phyloP scores from a whole-genome alignment of 1,140 invertebrate genomes.

The Drosophila mojavensis region DNA sequence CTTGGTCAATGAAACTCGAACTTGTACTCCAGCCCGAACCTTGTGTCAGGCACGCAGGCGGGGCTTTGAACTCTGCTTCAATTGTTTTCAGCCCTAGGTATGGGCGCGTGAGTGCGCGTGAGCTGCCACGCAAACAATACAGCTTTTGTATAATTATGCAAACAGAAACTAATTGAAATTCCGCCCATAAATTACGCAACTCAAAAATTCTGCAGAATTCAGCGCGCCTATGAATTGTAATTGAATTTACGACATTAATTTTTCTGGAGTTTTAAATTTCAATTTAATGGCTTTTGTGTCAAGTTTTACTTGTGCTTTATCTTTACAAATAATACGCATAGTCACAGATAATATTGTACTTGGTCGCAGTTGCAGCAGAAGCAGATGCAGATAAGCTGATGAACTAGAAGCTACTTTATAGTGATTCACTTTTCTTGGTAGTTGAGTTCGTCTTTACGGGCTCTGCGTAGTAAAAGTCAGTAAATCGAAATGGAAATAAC shows the following conservation, averaged over 20 bases:
- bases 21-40: conserved; percentile 37
- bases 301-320: too few relatives aligned
- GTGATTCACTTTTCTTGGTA: too few relatives aligned
- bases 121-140: neutral
- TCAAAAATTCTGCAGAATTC: conserved; percentile 6
- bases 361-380: too few relatives aligned
- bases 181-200: conserved; percentile 15
- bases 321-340: too few relatives aligned
- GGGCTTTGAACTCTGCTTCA: conserved; percentile 64
- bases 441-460: too few relatives aligned
- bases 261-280: neutral
- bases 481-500: too few relatives aligned
- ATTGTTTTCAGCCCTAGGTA: conserved; percentile 41
- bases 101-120: conserved; percentile 36
- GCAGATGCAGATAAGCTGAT: too few relatives aligned
- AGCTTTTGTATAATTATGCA: conserved; percentile 16
- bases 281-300: neutral
- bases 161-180: conserved; percentile 20
- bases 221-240: conserved; percentile 3
- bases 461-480: too few relatives aligned
- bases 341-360: too few relatives aligned
- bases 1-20: conserved; percentile 71
- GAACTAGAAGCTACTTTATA: too few relatives aligned
- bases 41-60: conserved; percentile 35
- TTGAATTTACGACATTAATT: conserved; percentile 1